Evolutionary conservation across 2,113 vertebrate genomes (phyloP).

Genomic region (Peromyscus maniculatus): DNA sequence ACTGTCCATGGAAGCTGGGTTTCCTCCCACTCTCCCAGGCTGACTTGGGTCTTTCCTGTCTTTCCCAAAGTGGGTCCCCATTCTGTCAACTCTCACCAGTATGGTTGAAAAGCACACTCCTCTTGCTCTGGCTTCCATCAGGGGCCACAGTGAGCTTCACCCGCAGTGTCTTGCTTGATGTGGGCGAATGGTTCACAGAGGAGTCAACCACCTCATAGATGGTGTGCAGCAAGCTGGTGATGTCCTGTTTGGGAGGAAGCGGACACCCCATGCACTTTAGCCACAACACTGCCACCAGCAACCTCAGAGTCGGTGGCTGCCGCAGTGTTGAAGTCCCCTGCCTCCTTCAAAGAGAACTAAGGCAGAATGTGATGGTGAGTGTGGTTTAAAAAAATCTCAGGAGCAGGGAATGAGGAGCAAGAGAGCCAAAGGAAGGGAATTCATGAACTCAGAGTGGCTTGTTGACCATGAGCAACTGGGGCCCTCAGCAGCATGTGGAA

Average conservation of each 20-base stretch:
- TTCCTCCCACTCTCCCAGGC: neutral
- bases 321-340: accelerated
- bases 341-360: neutral
- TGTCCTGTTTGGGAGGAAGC: conserved; percentile 91
- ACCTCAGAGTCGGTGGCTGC: accelerated
- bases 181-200: conserved; percentile 97
- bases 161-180: conserved; percentile 96
- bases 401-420: neutral
- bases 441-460: neutral
- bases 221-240: conserved; percentile 98
- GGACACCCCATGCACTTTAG: neutral
- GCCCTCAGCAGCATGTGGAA: neutral
- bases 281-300: neutral
- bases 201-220: conserved; percentile 99
- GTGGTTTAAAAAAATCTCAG: neutral
- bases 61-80: neutral
- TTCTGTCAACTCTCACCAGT: conserved; percentile 87
- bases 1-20: neutral
- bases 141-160: conserved; percentile 98
- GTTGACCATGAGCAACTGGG: accelerated
- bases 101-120: conserved; percentile 89
- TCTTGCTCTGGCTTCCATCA: conserved; percentile 95
- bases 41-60: neutral
- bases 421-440: too few species aligned
- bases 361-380: neutral